Conservation (phyloP, 2,797 vertebrate genomes). For the Coendou prehensilis region DNA sequence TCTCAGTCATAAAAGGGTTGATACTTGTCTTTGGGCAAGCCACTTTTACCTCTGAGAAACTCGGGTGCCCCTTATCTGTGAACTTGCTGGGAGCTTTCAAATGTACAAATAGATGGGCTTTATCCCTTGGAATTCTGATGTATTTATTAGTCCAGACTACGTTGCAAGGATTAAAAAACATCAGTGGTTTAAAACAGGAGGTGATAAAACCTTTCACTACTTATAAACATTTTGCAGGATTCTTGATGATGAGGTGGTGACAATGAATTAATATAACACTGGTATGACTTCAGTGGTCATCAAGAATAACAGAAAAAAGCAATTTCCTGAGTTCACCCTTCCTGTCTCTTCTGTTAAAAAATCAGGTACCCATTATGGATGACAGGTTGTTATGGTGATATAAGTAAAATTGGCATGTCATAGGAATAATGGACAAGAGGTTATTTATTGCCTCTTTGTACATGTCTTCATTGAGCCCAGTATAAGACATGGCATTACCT, state of each 20-base stretch:
- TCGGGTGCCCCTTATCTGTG: not conserved
- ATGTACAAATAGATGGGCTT: not conserved
- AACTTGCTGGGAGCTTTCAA: not conserved
- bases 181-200: not conserved
- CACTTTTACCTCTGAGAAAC: not conserved
- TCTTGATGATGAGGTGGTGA: not conserved
- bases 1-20: not conserved
- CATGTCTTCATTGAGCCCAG: not conserved
- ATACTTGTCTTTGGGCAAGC: not conserved
- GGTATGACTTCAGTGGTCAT: not conserved
- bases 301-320: constrained; percentile 57
- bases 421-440: not conserved
- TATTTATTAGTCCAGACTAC: not conserved
- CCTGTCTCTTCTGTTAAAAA: constrained; percentile 37
- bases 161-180: not conserved
- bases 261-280: not conserved
- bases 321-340: not conserved
- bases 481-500: not conserved
- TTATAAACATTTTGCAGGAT: not conserved
- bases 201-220: not conserved
- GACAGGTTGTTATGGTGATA: not conserved
- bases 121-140: not conserved
- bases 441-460: constrained; percentile 41
- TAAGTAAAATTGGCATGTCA: constrained; percentile 27
- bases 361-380: not conserved